These are phyloP conservation scores for Dolichopus griseipennis DNA, from an alignment of 2,888 invertebrate species.

Conservation along the genomic window DNA sequence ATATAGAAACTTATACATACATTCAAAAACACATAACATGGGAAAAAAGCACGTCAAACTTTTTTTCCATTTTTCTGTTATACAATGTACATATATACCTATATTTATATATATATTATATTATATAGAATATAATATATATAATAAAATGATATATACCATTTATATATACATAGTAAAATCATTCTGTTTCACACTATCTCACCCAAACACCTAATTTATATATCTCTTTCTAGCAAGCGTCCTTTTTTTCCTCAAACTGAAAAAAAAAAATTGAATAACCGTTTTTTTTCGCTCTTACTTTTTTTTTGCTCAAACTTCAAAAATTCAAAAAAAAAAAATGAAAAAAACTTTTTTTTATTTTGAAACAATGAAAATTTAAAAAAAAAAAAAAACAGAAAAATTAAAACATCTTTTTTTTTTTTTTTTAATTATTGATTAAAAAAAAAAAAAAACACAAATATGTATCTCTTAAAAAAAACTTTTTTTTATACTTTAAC, in stretches of 20 bases:
- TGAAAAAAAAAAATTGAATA: constrained; percentile 13
- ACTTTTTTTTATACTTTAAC: not conserved
- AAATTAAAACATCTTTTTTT: too few species aligned
- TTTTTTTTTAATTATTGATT: not conserved
- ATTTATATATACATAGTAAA: too few species aligned
- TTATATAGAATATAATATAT: too few species aligned
- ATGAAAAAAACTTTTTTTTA: too few species aligned
- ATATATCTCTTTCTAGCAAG: constrained; percentile 20
- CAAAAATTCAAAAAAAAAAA: too few species aligned
- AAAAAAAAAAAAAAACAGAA: too few species aligned
- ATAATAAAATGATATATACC: too few species aligned
- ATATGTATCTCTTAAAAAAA: not conserved
- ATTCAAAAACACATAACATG: not conserved
- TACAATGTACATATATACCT: too few species aligned
- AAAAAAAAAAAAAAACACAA: not conserved
- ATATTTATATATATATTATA: too few species aligned
- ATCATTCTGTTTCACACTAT: not conserved
- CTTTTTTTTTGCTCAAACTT: not conserved
- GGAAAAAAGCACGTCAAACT: not conserved
- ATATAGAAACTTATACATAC: too few species aligned
- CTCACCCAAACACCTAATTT: constrained; percentile 8
- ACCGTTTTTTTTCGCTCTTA: constrained; percentile 22
- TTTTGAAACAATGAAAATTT: too few species aligned
- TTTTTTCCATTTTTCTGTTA: not conserved
- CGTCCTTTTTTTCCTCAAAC: constrained; percentile 20